phyloP scores from a whole-genome alignment of 2,797 vertebrate genomes.

The Galagoides demidoff region DNA sequence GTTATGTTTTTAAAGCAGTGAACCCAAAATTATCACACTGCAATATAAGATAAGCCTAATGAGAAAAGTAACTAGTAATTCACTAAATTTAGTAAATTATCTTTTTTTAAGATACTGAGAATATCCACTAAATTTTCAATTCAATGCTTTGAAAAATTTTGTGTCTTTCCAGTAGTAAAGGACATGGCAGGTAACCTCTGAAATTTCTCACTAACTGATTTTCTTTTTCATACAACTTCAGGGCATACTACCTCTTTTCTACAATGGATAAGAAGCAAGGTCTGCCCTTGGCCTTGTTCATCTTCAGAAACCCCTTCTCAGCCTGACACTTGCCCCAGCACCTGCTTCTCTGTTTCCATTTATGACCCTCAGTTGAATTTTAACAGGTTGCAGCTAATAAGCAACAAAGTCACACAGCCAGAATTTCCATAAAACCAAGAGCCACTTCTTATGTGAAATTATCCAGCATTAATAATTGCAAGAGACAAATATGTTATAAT shows the following conservation, averaged over 20 bases:
- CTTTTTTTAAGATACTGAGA: not conserved
- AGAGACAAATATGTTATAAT: slow-evolving; percentile 42
- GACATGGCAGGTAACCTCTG: not conserved
- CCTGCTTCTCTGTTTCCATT: not conserved
- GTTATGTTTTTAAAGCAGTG: not conserved
- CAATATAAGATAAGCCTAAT: not conserved
- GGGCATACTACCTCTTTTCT: not conserved
- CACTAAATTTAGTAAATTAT: not conserved
- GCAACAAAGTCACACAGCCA: slow-evolving; percentile 26
- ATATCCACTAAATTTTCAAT: not conserved
- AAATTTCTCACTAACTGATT: not conserved
- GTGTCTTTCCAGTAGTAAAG: not conserved
- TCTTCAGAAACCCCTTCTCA: not conserved
- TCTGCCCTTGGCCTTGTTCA: not conserved
- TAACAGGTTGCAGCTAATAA: slow-evolving; percentile 64
- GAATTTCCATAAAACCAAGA: slow-evolving; percentile 51
- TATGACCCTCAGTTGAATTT: slow-evolving; percentile 43
- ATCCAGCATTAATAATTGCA: slow-evolving; percentile 5
- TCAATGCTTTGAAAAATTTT: not conserved
- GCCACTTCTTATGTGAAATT: slow-evolving; percentile 47
- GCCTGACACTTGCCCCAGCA: not conserved
- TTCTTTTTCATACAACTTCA: not conserved
- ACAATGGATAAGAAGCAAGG: not conserved
- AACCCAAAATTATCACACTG: not conserved
- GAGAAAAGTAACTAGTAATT: not conserved